A percentile compares a stretch with the other conserved stretches of the same genome.
phyloP scores from a whole-genome alignment of 1,140 invertebrate species.

The Caenorhabditis latens region DNA sequence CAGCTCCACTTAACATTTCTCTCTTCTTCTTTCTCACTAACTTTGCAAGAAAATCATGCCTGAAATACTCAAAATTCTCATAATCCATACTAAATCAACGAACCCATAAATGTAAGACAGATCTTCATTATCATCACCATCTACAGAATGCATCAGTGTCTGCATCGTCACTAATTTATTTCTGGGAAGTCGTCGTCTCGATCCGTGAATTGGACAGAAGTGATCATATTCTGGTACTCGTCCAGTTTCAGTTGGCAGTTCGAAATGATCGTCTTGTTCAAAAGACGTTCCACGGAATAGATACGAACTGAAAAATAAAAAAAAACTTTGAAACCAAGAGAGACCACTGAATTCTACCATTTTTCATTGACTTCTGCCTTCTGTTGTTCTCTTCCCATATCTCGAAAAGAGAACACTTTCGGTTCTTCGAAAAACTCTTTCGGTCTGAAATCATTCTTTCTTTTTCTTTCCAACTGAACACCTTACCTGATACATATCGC shows the following conservation, averaged over 20 bases:
- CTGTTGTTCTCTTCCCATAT: constrained; percentile 56
- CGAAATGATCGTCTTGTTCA: constrained; percentile 65
- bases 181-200: constrained; percentile 64
- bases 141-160: constrained; percentile 71
- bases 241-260: constrained; percentile 57
- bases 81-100: constrained; percentile 44
- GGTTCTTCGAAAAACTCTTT: constrained; percentile 61
- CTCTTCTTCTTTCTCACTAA: constrained; percentile 71
- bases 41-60: constrained; percentile 75
- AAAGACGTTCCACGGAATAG: constrained; percentile 69
- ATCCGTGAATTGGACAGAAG: constrained; percentile 75
- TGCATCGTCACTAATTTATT: constrained; percentile 73
- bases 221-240: constrained; percentile 74
- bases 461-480: background rate
- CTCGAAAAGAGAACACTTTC: constrained; percentile 58
- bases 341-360: constrained; percentile 62
- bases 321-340: background rate
- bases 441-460: constrained; percentile 46
- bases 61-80: constrained; percentile 59
- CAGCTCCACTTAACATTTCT: constrained; percentile 68
- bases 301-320: constrained; percentile 72
- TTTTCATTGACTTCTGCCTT: constrained; percentile 62
- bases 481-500: constrained; percentile 59
- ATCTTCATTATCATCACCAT: constrained; percentile 68
- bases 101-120: constrained; percentile 66